Percentiles rank a stretch among this genome's conserved stretches.
Evolutionary conservation across 1,140 invertebrate genomes (phyloP).

Genomic region (Bombus confusus): DNA sequence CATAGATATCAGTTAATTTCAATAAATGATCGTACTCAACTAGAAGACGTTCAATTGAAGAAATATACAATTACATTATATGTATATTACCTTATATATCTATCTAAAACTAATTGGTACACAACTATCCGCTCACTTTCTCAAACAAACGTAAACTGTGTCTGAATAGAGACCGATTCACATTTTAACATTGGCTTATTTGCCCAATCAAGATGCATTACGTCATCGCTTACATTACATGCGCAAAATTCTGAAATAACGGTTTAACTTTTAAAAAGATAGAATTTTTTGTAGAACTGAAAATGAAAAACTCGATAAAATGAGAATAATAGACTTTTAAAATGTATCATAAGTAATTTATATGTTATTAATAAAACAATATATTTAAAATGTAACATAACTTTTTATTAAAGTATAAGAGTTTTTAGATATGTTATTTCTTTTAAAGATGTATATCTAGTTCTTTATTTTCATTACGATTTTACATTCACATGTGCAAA

Average conservation of each 20-base stretch:
- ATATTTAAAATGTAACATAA: not conserved
- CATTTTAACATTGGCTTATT: conserved; percentile 36
- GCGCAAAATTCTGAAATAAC: conserved; percentile 19
- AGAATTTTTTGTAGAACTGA: not conserved
- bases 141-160: conserved; percentile 42
- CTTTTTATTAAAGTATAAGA: not conserved
- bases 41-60: not conserved
- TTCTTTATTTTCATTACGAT: not conserved
- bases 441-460: not conserved
- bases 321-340: not conserved
- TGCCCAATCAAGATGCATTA: conserved; percentile 36
- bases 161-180: conserved; percentile 24
- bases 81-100: conserved; percentile 15
- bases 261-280: conserved; percentile 1
- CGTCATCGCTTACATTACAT: conserved; percentile 15
- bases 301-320: not conserved
- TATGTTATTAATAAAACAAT: not conserved
- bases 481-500: not conserved
- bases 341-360: not conserved
- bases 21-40: not conserved
- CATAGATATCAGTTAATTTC: not conserved
- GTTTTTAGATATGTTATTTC: no score
- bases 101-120: not conserved
- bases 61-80: not conserved
- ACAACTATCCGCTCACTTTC: not conserved